Conservation (phyloP, 2,888 invertebrate species). For the Seira musarum region DNA sequence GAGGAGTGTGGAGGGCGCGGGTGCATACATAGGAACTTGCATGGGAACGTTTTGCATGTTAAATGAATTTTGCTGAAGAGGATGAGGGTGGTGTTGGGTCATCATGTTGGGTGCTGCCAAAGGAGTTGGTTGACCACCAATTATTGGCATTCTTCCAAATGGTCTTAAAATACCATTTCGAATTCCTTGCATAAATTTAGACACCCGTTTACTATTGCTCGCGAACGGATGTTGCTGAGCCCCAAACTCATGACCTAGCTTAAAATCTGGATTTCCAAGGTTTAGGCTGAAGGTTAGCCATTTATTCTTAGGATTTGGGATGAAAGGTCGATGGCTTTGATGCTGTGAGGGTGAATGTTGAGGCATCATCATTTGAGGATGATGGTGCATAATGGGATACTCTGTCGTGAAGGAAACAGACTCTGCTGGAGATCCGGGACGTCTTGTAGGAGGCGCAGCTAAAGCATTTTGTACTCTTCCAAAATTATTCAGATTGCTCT, state of each 20-base stretch:
- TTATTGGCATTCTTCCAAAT: conserved; percentile 12
- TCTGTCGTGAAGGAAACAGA: conserved; percentile 43
- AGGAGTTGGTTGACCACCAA: conserved; percentile 11
- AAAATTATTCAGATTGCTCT: not conserved
- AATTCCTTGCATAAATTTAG: conserved; percentile 33
- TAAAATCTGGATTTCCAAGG: conserved; percentile 34
- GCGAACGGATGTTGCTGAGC: conserved; percentile 27
- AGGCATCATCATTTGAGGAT: not conserved
- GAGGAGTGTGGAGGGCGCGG: too few species aligned
- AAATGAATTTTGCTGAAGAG: not conserved
- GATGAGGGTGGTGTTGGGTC: not conserved
- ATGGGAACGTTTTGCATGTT: not conserved
- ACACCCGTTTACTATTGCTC: conserved; percentile 12
- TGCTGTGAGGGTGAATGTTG: conserved; percentile 10
- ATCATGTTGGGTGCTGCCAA: not conserved
- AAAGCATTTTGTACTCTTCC: not conserved
- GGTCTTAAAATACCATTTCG: conserved; percentile 39
- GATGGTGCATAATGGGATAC: not conserved
- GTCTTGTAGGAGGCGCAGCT: conserved; percentile 16
- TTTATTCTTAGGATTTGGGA: conserved; percentile 25
- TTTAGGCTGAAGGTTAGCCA: conserved; percentile 35
- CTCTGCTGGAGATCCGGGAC: conserved; percentile 27
- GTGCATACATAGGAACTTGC: too few species aligned
- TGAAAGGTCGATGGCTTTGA: conserved; percentile 26
- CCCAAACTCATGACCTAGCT: conserved; percentile 32